phyloP scores from a whole-genome alignment of 2,888 invertebrate species.

The Arrhopalites spinosus region DNA sequence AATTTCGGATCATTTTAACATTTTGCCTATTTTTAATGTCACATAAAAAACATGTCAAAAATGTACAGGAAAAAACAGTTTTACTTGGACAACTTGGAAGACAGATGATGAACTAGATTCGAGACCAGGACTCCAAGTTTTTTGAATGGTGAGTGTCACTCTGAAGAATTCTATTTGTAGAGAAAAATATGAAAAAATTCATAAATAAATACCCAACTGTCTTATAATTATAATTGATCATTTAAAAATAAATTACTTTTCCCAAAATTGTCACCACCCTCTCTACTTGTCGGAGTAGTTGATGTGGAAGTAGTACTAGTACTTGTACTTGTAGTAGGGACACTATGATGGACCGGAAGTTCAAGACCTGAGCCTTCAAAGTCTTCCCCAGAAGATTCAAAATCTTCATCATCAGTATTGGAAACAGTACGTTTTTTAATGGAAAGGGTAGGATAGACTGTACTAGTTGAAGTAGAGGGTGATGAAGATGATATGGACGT shows the following conservation, averaged over 20 bases:
- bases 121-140: slow-evolving; percentile 52
- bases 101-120: slow-evolving; percentile 39
- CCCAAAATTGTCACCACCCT: not conserved
- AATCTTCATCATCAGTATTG: slow-evolving; percentile 51
- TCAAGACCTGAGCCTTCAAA: slow-evolving; percentile 33
- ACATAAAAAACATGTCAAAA: too few relatives aligned
- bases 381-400: slow-evolving; percentile 41
- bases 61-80: too few relatives aligned
- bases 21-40: too few relatives aligned
- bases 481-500: slow-evolving; percentile 28
- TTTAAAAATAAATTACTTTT: too few relatives aligned
- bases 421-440: slow-evolving; percentile 7
- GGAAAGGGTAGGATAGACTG: not conserved
- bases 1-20: too few relatives aligned
- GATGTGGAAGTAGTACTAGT: not conserved
- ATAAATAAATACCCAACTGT: not conserved
- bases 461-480: slow-evolving; percentile 25
- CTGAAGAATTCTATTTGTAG: slow-evolving; percentile 44
- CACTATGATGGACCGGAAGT: not conserved
- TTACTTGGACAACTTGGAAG: slow-evolving; percentile 45
- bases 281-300: not conserved
- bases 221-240: too few relatives aligned
- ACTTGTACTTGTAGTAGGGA: not conserved
- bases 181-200: not conserved
- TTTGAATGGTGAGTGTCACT: slow-evolving; percentile 49